Evolutionary conservation across 2,797 vertebrate species (phyloP), one percentile per base, ranked within the genome.

Genomic region (Botia almorhae): DNA sequence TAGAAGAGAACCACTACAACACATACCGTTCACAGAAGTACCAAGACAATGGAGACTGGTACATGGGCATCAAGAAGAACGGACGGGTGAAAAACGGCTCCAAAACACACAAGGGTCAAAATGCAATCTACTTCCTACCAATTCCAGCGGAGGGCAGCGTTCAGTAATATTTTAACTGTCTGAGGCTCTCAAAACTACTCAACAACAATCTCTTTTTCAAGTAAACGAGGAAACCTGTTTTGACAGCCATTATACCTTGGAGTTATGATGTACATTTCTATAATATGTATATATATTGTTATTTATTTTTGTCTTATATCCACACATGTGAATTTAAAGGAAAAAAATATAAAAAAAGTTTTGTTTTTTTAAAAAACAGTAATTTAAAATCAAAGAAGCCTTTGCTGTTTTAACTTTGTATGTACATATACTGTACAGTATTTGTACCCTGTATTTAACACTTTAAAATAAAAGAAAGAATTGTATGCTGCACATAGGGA

Each of bases 1-100:
- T 96, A 0, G 97, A 98, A 43, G 97, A 98, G 72, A 99, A 98
- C 88, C 92, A 97, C 89, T 97, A 98, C 90, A 99, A 97, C 89
- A 97, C 97, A 0, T 98, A 98, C 61, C 39, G 89, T 16, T 96
- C 96, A 64, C 95, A 98, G 88, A 93, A 93, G 89, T 94, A 96
- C 0, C 92, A 92, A 0, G 94, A 96, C 5, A 92, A 91, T 0
- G 76, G 85, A 83, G 92, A 89, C 85, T 98, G 97, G 97, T 98
- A 96, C 14, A 93, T 99, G 0, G 97, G 93, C 0, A 91, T 99
- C 86, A 98, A 96, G 92, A 96, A 94, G 91, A 96, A 95, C 0
- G 97, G 97, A 14, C 93, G 85, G 85, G 90, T 93, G 87, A 98
- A 98, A 90, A 87, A 90, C 0, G 97, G 97, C 76, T 93, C 93